Percentiles rank a stretch among this genome's conserved stretches.
These are phyloP conservation scores for Poeciliopsis retropinna DNA, from an alignment of 2,113 vertebrate species.

Conservation along the genomic window DNA sequence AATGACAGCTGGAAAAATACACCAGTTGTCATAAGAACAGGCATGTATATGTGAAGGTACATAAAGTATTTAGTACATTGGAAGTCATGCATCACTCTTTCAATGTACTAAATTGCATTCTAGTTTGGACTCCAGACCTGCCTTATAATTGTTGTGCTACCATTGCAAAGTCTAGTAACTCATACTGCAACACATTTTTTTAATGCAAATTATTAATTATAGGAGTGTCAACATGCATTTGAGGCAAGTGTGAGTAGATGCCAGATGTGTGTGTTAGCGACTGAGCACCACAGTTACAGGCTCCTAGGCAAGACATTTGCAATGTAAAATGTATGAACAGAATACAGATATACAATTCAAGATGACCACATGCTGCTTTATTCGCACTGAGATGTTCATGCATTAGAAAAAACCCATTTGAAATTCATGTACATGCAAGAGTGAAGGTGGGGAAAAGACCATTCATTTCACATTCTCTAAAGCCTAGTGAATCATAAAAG, in stretches of 20 bases:
- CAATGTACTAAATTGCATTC: too few relatives aligned
- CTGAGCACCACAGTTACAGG: background rate
- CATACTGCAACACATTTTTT: background rate
- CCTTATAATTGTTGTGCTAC: background rate
- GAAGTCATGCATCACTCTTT: too few relatives aligned
- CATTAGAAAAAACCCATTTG: conserved; percentile 6
- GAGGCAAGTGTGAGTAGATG: background rate
- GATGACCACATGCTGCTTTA: conserved; percentile 8
- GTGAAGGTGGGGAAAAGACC: background rate
- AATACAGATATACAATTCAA: background rate
- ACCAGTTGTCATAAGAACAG: too few relatives aligned
- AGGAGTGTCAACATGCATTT: background rate
- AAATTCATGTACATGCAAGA: background rate
- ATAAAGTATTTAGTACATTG: too few relatives aligned
- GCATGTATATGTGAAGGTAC: too few relatives aligned
- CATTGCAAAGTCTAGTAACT: background rate
- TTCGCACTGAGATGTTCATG: conserved; percentile 11
- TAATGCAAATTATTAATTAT: background rate
- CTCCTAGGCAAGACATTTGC: background rate
- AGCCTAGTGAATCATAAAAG: conserved; percentile 39
- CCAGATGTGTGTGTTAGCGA: background rate
- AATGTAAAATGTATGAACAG: conserved; percentile 22
- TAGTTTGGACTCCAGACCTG: too few relatives aligned
- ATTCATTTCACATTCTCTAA: conserved; percentile 1
- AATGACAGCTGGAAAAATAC: too few relatives aligned